phyloP scores from a whole-genome alignment of 2,888 invertebrate genomes.

The Teleogryllus oceanicus region DNA sequence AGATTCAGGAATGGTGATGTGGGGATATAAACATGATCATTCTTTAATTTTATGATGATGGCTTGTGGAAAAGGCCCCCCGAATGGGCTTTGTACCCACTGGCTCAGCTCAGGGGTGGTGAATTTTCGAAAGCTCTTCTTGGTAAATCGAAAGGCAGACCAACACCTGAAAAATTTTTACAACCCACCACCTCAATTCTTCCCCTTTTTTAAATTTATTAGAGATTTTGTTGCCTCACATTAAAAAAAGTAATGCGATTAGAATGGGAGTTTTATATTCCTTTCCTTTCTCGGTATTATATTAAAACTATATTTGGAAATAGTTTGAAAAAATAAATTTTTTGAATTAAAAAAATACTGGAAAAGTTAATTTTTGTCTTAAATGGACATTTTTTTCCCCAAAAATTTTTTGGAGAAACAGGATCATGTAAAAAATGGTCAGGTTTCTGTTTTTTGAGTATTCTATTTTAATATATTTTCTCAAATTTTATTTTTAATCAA shows the following conservation, averaged over 20 bases:
- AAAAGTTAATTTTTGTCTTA: not conserved
- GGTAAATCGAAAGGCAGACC: constrained; percentile 40
- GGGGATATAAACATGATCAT: constrained; percentile 69
- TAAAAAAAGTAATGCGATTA: constrained; percentile 68
- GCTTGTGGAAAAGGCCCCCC: constrained; percentile 68
- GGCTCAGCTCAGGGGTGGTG: constrained; percentile 89
- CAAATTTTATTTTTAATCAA: no score
- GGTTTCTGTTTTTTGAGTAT: no score
- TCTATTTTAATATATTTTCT: no score
- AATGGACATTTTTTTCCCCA: not conserved
- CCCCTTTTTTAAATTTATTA: constrained; percentile 76
- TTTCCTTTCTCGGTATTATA: no score
- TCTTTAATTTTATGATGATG: constrained; percentile 81
- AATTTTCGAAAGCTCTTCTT: constrained; percentile 75
- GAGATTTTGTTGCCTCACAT: constrained; percentile 79
- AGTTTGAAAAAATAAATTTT: not conserved
- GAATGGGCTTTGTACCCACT: constrained; percentile 75
- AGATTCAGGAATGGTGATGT: constrained; percentile 69
- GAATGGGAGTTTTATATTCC: constrained; percentile 52
- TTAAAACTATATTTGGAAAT: no score
- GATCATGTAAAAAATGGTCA: no score
- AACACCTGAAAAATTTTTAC: constrained; percentile 63
- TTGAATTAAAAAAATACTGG: not conserved
- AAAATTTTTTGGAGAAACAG: no score
- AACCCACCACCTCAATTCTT: constrained; percentile 77